Percentiles rank a stretch among this genome's conserved stretches.
Conservation (phyloP, 2,113 vertebrate species). For the Ceratotherium simum region DNA sequence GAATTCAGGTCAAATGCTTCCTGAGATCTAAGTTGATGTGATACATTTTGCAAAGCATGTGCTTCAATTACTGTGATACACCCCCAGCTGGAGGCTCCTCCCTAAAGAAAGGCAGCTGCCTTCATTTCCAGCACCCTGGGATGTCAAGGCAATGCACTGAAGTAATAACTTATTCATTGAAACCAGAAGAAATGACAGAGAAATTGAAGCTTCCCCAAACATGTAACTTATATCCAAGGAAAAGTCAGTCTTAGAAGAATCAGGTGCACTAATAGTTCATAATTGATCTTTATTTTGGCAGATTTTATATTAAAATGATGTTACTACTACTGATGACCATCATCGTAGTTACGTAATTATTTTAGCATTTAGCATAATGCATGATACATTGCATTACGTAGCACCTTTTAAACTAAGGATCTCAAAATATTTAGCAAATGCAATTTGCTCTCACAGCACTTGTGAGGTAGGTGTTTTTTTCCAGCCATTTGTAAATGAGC, state of each 20-base stretch:
- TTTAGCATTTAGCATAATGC: constrained; percentile 68
- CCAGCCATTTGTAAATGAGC: constrained; percentile 58
- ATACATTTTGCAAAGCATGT: constrained; percentile 44
- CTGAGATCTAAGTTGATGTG: constrained; percentile 3
- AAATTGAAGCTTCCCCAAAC: neutral
- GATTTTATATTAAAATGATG: constrained; percentile 30
- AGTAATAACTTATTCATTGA: neutral
- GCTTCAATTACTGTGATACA: neutral
- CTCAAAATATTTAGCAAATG: constrained; percentile 71
- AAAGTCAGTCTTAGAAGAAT: constrained; percentile 51
- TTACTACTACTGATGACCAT: constrained; percentile 24
- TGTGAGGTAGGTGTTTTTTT: constrained; percentile 74
- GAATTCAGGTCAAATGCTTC: constrained; percentile 44
- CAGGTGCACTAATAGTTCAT: constrained; percentile 7
- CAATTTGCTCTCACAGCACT: constrained; percentile 70
- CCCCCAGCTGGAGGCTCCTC: neutral
- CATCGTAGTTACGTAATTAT: neutral
- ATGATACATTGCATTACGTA: constrained; percentile 52
- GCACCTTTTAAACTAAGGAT: constrained; percentile 77
- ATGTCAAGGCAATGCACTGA: constrained; percentile 22
- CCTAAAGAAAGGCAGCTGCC: neutral
- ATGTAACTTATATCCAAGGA: neutral
- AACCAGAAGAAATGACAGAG: constrained; percentile 29
- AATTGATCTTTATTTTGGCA: constrained; percentile 48
- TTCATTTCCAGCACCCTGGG: neutral